Evolutionary conservation across 2,797 vertebrate genomes (phyloP), one percentile per base, ranked within the genome.

Genomic region (Liasis olivaceus): DNA sequence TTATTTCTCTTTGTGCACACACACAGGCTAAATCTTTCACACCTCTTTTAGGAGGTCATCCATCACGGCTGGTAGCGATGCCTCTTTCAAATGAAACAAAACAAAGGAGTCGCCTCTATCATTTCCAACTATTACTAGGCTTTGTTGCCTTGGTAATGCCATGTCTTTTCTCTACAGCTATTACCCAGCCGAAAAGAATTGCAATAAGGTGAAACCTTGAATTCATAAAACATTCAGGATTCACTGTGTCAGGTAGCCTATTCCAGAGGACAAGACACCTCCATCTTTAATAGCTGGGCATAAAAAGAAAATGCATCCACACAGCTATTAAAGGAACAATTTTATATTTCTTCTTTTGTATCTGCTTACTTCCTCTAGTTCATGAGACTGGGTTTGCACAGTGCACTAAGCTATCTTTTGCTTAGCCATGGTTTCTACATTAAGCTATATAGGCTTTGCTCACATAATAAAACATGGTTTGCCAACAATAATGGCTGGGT

Each of bases 41-140:
- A 91, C 96, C 95, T 94, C 96, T 93, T 58, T 96, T 96, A 96
- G 64, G 95, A 94, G 93, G 94, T 93, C 93, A 97, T 96, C 92
- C 85, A 96, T 97, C 94, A 95, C 94, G 94, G 89, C 90, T 95
- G 91, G 90, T 94, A 95, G 51, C 3, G 92, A 90, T 89, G 89
- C 58, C 81, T 94, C 90, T 36, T 92, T 91, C 88, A 94, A 93
- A 94, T 86, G 88, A 91, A 94, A 77, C 12, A 90, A 87, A 93
- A 90, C 85, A 77, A 90, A 90, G 81, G 66, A 81, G 47, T 51
- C 22, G 47, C 88, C 59, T 95, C 81, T 58, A 86, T 92, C 5
- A 31, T 17, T 72, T 95, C 47, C 28, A 95, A 93, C 93, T 94
- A 66, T 95, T 95, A 91, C 93, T 95, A 94, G 93, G 90, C 12